phyloP scores from a whole-genome alignment of 2,888 invertebrate species.

The Oscheius myriophilus region DNA sequence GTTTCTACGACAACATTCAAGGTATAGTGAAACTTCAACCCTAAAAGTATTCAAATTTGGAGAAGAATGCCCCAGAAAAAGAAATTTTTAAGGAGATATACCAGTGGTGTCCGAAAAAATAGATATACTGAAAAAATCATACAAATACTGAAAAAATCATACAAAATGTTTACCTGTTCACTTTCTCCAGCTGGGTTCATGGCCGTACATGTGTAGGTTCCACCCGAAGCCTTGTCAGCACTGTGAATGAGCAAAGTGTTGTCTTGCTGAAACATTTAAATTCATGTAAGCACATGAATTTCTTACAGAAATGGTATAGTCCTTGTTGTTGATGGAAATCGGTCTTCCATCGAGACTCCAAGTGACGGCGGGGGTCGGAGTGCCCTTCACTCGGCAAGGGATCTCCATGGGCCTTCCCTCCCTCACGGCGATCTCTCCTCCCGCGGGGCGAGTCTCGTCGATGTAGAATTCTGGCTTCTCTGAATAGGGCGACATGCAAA shows the following conservation, averaged over 20 bases:
- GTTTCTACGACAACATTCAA: too few relatives aligned
- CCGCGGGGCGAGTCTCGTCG: constrained; percentile 6
- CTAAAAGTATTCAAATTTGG: too few relatives aligned
- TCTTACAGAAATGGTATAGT: constrained; percentile 57
- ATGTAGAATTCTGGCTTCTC: constrained; percentile 60
- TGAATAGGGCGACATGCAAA: constrained; percentile 52
- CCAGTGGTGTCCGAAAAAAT: too few relatives aligned
- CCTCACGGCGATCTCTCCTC: constrained; percentile 36
- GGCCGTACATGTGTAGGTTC: constrained; percentile 77
- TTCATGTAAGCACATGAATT: neutral
- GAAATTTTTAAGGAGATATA: too few relatives aligned
- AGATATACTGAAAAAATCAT: too few relatives aligned
- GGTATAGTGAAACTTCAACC: too few relatives aligned
- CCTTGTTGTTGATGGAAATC: constrained; percentile 52
- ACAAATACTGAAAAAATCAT: too few relatives aligned
- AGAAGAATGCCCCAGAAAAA: too few relatives aligned
- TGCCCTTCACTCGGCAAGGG: constrained; percentile 66
- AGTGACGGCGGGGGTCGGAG: constrained; percentile 72
- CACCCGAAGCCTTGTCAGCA: constrained; percentile 59
- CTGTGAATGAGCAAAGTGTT: constrained; percentile 60
- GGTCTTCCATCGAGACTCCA: constrained; percentile 72
- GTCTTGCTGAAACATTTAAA: constrained; percentile 50
- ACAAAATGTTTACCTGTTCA: constrained; percentile 60
- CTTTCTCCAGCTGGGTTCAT: constrained; percentile 77
- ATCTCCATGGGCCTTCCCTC: constrained; percentile 54